Evolutionary conservation across 1,140 invertebrate species (phyloP), one percentile per base, ranked within the genome.

Genomic region (Mesaphorura yosii): DNA sequence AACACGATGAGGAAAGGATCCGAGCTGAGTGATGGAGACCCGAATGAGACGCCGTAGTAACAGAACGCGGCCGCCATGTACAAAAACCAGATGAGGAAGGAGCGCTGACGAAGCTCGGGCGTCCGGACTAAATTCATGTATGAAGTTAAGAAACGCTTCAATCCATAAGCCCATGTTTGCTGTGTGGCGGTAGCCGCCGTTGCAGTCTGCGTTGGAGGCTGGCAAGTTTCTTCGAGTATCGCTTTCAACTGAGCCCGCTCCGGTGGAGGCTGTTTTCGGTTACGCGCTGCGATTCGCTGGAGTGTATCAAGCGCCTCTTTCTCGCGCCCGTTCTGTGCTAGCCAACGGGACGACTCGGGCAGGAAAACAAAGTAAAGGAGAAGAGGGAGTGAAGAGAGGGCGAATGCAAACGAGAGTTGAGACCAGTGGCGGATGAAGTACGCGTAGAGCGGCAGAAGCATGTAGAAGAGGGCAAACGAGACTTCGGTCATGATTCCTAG

Each of bases 331-430:
- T 84, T 77, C 26, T 81, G 79, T 27, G 88, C 66, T 19, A 90
- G 69, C 86, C 86, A 90, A 58, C 85, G 74, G 14, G 86, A 85
- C 3, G 85, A 88, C 75, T 90, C 86, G 3, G 86, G 86, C 22
- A 88, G 69, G 19, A 87, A 70, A 71, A 71, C 84, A 77, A 78
- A 83, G 53, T 81, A 67, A 46, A 70, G 64, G 25, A 83, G 69
- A 5, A 88, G 72, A 14, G 80, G 66, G 40, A 83, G 71, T 58
- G 82, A 79, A 1, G 81, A 78, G 14, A 82, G 50, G 0, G 83
- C 82, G 28, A 84, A 73, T 14, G 78, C 76, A 25, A 87, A 69
- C 66, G 85, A 81, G 12, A 88, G 67, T 27, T 76, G 68, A 56
- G 80, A 73, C 81, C 84, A 88, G 58, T 84, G 75, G 25, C 80